These are phyloP conservation scores for Monopis laevigella DNA, from an alignment of 2,888 invertebrate species.

Conservation along the genomic window DNA sequence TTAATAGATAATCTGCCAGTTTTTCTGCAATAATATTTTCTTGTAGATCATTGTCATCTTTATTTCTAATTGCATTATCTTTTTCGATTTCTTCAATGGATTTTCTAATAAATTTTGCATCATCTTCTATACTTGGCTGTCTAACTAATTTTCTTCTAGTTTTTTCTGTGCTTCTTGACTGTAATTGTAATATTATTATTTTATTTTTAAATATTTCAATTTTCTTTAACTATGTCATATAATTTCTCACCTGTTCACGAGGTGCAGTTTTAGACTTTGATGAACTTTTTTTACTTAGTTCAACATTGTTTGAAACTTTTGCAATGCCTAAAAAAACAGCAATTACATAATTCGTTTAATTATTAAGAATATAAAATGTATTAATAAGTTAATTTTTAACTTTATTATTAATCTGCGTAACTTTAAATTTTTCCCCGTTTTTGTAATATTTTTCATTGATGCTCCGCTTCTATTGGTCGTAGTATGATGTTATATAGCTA, in stretches of 20 bases:
- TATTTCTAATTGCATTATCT: slow-evolving; percentile 41
- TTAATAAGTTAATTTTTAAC: too few relatives aligned
- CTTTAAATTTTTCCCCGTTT: too few relatives aligned
- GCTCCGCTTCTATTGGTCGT: too few relatives aligned
- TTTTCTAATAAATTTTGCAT: slow-evolving; percentile 54
- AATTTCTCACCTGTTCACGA: slow-evolving; percentile 42
- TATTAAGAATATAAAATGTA: too few relatives aligned
- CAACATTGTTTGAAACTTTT: too few relatives aligned
- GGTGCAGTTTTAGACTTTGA: slow-evolving; percentile 31
- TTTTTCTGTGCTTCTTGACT: slow-evolving; percentile 37
- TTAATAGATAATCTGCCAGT: slow-evolving; percentile 26
- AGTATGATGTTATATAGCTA: too few relatives aligned
- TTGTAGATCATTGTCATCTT: slow-evolving; percentile 22
- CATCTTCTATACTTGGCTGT: slow-evolving; percentile 56
- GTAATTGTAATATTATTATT: slow-evolving; percentile 19
- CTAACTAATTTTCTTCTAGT: slow-evolving; percentile 36
- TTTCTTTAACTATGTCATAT: slow-evolving; percentile 15
- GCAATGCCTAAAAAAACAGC: too few relatives aligned
- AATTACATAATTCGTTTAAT: too few relatives aligned
- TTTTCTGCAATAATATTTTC: slow-evolving; percentile 21
- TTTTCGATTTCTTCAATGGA: slow-evolving; percentile 60
- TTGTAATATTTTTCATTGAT: too few relatives aligned
- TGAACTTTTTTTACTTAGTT: slow-evolving; percentile 17
- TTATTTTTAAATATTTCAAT: slow-evolving; percentile 12
- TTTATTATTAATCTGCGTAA: too few relatives aligned